Conservation (phyloP, 2,797 vertebrate species). For the Chiloscyllium punctatum region DNA sequence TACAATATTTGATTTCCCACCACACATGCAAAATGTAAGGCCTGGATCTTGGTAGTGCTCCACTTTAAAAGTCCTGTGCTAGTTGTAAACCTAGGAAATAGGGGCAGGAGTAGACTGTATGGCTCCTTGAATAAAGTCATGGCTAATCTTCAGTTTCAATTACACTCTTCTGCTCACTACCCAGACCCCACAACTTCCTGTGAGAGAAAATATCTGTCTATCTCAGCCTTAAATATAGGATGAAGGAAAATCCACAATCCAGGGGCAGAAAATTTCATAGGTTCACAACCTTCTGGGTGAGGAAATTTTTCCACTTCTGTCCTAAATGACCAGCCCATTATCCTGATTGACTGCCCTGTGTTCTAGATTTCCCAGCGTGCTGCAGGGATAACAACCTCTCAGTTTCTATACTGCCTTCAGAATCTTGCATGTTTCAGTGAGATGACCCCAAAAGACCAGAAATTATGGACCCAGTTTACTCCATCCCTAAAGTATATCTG, state of each 20-base stretch:
- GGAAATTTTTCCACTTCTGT: not conserved
- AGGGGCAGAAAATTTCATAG: not conserved
- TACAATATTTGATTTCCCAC: conserved; percentile 56
- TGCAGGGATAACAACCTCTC: not conserved
- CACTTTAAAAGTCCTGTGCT: not conserved
- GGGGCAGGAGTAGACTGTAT: not conserved
- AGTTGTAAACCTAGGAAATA: not conserved
- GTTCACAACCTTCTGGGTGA: not conserved
- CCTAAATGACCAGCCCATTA: not conserved
- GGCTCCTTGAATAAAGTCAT: not conserved
- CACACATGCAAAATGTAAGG: conserved; percentile 51
- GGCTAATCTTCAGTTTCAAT: not conserved
- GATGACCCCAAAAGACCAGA: not conserved
- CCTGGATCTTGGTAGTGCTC: not conserved
- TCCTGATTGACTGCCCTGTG: not conserved
- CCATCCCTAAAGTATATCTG: not conserved
- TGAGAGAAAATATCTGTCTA: not conserved
- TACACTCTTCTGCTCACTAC: not conserved
- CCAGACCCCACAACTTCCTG: not conserved
- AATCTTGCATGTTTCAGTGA: not conserved
- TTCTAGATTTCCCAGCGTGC: not conserved
- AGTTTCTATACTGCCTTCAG: not conserved
- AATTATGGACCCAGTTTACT: not conserved
- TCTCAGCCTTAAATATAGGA: not conserved
- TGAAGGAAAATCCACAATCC: not conserved